Conservation (phyloP, 2,797 vertebrate species). For the Sebastes nivosus region DNA sequence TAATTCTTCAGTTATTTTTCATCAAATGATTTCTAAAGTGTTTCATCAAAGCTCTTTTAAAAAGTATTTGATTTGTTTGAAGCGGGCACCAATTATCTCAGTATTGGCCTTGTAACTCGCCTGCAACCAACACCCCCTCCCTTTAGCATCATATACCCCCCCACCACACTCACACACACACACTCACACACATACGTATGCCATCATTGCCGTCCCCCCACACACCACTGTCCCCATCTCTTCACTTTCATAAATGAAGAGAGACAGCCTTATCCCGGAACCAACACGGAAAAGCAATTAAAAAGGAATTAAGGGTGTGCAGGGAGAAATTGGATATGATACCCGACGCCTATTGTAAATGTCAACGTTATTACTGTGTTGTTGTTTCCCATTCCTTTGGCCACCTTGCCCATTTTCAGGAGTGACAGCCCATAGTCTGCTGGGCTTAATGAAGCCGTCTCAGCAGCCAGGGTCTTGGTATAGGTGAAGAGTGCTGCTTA, state of each 20-base stretch:
- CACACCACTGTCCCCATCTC: slow-evolving; percentile 62
- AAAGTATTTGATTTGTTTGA: slow-evolving; percentile 65
- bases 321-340: slow-evolving; percentile 83
- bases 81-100: slow-evolving; percentile 59
- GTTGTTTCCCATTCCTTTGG: slow-evolving; percentile 78
- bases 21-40: slow-evolving; percentile 55
- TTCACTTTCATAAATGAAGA: slow-evolving; percentile 78
- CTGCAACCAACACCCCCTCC: slow-evolving; percentile 18
- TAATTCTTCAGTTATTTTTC: slow-evolving; percentile 51
- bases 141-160: slow-evolving; percentile 20
- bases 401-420: slow-evolving; percentile 66
- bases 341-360: slow-evolving; percentile 80
- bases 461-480: slow-evolving; percentile 62
- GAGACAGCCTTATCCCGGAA: slow-evolving; percentile 79
- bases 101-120: slow-evolving; percentile 30
- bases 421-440: slow-evolving; percentile 74
- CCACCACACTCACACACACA: background rate
- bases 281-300: slow-evolving; percentile 81
- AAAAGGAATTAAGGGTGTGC: slow-evolving; percentile 82
- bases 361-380: slow-evolving; percentile 82
- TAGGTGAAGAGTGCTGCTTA: slow-evolving; percentile 72
- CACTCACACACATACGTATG: background rate
- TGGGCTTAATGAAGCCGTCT: slow-evolving; percentile 78
- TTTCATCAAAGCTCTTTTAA: slow-evolving; percentile 60
- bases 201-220: slow-evolving; percentile 19